phyloP scores from a whole-genome alignment of 2,888 invertebrate genomes.

The Alloscopus bannaensis region DNA sequence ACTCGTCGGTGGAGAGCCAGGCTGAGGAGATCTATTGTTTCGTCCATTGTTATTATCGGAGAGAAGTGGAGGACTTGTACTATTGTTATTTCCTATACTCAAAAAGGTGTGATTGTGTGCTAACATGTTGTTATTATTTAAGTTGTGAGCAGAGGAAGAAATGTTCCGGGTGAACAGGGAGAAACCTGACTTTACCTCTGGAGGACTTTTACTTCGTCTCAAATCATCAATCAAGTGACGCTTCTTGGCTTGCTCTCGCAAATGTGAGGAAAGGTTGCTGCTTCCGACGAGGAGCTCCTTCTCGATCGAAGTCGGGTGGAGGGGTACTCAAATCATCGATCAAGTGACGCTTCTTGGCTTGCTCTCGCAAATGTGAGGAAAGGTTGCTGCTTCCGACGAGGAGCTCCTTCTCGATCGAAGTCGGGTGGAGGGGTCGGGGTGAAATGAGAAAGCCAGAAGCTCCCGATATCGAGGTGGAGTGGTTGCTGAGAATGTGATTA shows the following conservation, averaged over 20 bases:
- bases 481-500: constrained; percentile 44
- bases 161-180: constrained; percentile 47
- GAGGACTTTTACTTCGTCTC: constrained; percentile 65
- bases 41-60: constrained; percentile 36
- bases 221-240: constrained; percentile 71
- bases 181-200: constrained; percentile 55
- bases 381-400: constrained; percentile 9
- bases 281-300: constrained; percentile 26
- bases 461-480: constrained; percentile 33
- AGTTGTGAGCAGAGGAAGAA: constrained; percentile 15
- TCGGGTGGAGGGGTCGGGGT: constrained; percentile 55
- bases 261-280: neutral
- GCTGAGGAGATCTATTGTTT: constrained; percentile 44
- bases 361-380: constrained; percentile 13
- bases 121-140: constrained; percentile 50
- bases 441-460: constrained; percentile 60
- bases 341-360: constrained; percentile 33
- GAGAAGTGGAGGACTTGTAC: constrained; percentile 1
- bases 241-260: constrained; percentile 55
- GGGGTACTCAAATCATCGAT: too few relatives aligned
- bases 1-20: constrained; percentile 45
- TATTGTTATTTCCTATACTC: constrained; percentile 35
- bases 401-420: constrained; percentile 27
- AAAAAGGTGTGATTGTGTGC: constrained; percentile 47
- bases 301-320: constrained; percentile 35